A percentile compares a stretch with the other conserved stretches of the same genome.
Evolutionary conservation across 2,113 vertebrate species (phyloP).

Genomic region (Xiphias gladius): DNA sequence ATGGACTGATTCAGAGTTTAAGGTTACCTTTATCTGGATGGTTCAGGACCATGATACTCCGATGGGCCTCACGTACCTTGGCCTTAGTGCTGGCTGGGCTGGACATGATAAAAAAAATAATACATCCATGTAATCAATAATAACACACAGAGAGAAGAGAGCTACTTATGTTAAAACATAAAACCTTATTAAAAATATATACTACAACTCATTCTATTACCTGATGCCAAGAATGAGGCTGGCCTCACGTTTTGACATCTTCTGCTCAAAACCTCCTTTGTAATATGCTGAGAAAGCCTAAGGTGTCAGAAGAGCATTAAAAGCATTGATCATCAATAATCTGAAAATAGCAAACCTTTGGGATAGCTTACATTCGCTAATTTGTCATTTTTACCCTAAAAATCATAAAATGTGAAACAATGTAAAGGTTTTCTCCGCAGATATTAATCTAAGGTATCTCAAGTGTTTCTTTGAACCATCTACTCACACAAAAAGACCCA

Average conservation of each 20-base stretch:
- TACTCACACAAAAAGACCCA: too few relatives aligned
- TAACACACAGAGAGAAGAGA: neutral
- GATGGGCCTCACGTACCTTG: constrained; percentile 91
- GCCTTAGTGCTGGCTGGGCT: constrained; percentile 89
- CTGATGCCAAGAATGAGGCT: constrained; percentile 94
- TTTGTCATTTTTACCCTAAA: neutral
- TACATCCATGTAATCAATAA: neutral
- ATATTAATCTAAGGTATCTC: neutral
- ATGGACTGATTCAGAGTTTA: too few relatives aligned
- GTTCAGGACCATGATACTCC: constrained; percentile 94
- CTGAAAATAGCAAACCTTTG: neutral
- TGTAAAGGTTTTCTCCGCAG: neutral
- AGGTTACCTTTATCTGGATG: constrained; percentile 95
- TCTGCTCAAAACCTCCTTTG: constrained; percentile 96
- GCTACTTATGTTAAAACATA: constrained; percentile 33
- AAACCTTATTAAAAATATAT: neutral
- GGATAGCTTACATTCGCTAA: neutral
- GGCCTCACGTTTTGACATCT: constrained; percentile 95
- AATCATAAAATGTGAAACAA: constrained; percentile 2
- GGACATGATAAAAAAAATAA: constrained; percentile 58
- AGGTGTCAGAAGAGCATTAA: neutral
- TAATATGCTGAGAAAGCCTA: constrained; percentile 92
- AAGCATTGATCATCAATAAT: neutral
- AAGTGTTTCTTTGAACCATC: neutral
- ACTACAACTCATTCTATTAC: constrained; percentile 73